These are phyloP conservation scores for Lydus trimaculatus DNA, from an alignment of 2,888 invertebrate genomes.

Conservation along the genomic window DNA sequence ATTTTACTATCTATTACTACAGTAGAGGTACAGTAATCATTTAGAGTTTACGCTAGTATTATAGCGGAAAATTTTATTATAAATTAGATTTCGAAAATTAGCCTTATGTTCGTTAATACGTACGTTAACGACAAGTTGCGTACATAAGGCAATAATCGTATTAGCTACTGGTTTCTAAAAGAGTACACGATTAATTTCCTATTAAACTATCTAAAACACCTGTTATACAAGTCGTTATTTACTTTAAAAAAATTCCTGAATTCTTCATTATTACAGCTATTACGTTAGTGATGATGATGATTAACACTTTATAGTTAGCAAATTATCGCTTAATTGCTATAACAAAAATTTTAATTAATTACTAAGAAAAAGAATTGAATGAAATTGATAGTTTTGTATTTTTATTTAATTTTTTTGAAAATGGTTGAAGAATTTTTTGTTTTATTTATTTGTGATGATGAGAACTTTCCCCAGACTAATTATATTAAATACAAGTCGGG, in stretches of 20 bases:
- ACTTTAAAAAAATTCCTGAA: neutral
- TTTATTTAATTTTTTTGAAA: neutral
- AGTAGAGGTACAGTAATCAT: neutral
- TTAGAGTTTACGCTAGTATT: neutral
- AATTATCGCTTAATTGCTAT: neutral
- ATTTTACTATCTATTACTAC: neutral
- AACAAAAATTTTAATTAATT: neutral
- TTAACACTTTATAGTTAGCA: neutral
- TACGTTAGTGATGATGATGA: neutral
- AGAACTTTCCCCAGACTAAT: slow-evolving; percentile 24
- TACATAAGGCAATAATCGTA: neutral
- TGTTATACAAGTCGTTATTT: neutral
- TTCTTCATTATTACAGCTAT: neutral
- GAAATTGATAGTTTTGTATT: neutral
- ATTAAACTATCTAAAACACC: neutral
- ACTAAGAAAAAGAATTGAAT: neutral
- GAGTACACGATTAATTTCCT: neutral
- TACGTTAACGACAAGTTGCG: neutral
- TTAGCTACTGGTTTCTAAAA: slow-evolving; percentile 1
- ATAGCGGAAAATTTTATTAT: neutral
- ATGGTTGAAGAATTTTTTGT: neutral
- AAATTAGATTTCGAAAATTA: slow-evolving; percentile 1
- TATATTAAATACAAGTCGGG: slow-evolving; percentile 17
- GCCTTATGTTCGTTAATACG: neutral
- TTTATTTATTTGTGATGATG: neutral